Evolutionary conservation across 2,113 vertebrate genomes (phyloP).

Genomic region (Oplegnathus fasciatus): DNA sequence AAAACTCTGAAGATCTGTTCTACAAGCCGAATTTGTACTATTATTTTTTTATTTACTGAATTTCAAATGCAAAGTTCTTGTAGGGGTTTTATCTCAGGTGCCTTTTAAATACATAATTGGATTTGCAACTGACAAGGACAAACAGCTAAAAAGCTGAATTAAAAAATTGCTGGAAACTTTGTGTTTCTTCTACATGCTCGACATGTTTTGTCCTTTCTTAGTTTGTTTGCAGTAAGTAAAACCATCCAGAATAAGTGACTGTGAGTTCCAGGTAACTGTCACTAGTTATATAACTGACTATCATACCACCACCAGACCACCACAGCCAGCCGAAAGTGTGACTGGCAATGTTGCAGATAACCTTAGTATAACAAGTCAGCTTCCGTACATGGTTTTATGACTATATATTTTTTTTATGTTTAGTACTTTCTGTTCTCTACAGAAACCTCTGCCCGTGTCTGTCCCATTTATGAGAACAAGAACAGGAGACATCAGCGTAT

Average conservation of each 20-base stretch:
- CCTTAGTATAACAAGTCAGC: background rate
- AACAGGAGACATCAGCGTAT: conserved; percentile 60
- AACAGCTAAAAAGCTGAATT: too few relatives aligned
- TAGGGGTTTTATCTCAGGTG: background rate
- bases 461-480: conserved; percentile 61
- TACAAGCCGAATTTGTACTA: background rate
- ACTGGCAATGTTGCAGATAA: background rate
- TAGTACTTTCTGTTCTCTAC: conserved; percentile 43
- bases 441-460: conserved; percentile 9
- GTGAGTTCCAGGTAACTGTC: background rate
- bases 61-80: background rate
- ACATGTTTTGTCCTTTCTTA: background rate
- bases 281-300: background rate
- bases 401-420: background rate
- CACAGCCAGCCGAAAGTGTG: background rate
- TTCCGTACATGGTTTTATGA: background rate
- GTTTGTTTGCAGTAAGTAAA: background rate
- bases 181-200: too few relatives aligned
- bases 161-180: too few relatives aligned
- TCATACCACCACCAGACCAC: background rate
- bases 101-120: background rate
- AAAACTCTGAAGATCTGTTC: background rate
- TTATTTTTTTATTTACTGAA: background rate
- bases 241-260: background rate
- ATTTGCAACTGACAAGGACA: background rate